Percentiles rank a stretch among this genome's conserved stretches.
Conservation (phyloP, 2,888 invertebrate species). For the Cephalotes varians region DNA sequence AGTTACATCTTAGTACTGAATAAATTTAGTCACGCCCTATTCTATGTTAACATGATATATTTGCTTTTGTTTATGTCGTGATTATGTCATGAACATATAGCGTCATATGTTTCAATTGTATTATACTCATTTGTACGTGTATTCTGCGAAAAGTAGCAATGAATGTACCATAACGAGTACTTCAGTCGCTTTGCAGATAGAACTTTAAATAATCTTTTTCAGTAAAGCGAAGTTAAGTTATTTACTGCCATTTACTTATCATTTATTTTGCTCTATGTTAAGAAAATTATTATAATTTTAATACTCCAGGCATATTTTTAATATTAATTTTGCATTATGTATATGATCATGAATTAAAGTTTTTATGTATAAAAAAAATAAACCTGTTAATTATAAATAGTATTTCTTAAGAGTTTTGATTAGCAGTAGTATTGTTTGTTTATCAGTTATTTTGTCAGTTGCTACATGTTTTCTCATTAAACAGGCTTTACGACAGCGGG, state of each 20-base stretch:
- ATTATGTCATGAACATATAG: background rate
- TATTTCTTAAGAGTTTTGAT: background rate
- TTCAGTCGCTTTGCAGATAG: background rate
- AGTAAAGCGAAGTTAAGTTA: background rate
- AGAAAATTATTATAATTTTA: background rate
- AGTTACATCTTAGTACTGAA: background rate
- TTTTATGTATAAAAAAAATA: background rate
- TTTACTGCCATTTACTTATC: background rate
- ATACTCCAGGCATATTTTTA: background rate
- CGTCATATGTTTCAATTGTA: background rate
- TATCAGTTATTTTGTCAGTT: background rate
- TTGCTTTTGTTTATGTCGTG: background rate
- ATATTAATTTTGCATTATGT: background rate
- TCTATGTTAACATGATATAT: background rate
- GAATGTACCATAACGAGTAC: background rate
- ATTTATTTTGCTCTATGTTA: background rate
- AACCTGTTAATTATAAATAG: background rate
- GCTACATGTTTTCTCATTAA: background rate
- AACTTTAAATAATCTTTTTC: too few species aligned
- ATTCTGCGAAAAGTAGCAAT: background rate
- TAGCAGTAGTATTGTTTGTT: background rate
- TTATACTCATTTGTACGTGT: background rate
- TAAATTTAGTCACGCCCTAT: background rate
- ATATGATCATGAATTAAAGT: background rate
- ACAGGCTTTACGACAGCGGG: slow-evolving; percentile 90